phyloP scores from a whole-genome alignment of 53 echinoderm and acorn worm genomes.

The Hippasteria phrygiana region DNA sequence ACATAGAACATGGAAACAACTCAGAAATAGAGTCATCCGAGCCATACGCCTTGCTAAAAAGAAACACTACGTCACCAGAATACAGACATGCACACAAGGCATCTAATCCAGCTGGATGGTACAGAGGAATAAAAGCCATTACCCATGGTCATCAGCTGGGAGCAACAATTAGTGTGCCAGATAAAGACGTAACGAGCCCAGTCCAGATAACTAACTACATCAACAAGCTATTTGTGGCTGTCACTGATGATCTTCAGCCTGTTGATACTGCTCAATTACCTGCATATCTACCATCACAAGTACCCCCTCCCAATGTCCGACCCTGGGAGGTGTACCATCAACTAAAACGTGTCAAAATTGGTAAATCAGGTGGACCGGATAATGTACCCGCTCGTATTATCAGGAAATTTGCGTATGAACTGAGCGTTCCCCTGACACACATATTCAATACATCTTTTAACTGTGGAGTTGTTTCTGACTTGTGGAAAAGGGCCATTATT shows the following conservation, averaged over 20 bases:
- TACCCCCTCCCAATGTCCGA: not conserved
- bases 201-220: not conserved
- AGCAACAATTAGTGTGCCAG: not conserved
- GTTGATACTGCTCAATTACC: constrained; percentile 15
- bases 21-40: constrained; percentile 17
- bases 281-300: constrained; percentile 17
- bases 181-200: not conserved
- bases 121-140: constrained; percentile 19
- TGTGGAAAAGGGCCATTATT: not conserved
- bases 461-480: not conserved
- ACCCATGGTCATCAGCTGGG: not conserved
- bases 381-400: constrained; percentile 23
- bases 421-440: too few species aligned
- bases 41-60: constrained; percentile 29
- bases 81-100: not conserved
- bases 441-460: too few species aligned
- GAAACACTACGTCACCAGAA: constrained; percentile 8
- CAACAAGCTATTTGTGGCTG: not conserved
- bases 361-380: constrained; percentile 49
- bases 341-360: not conserved
- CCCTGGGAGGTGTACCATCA: constrained; percentile 19
- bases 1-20: not conserved
- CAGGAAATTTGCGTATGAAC: constrained; percentile 31
- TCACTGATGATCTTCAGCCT: not conserved
- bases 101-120: constrained; percentile 10